Base-by-base conservation (phyloP, 2,888 invertebrate genomes). In the Sinhomidia bicolor region DNA sequence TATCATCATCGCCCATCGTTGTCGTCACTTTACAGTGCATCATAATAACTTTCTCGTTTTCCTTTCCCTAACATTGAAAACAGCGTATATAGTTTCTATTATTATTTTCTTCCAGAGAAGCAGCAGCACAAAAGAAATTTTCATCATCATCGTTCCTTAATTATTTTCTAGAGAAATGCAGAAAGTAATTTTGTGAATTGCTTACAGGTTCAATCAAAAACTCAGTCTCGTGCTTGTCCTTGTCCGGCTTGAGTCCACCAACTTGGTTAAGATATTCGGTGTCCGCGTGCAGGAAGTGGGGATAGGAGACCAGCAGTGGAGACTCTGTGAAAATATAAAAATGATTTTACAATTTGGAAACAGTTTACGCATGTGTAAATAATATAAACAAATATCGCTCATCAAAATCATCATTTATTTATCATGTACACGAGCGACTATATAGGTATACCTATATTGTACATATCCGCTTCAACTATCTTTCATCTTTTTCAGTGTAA, bases 181-280 rank as follows among this genome's bases (percentile, higher is more conserved):
- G n/a, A 29, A 7, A 65, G 29, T 65, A 65, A 29, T n/a, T 65
- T 32, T 47, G 47, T 47, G 60, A 1, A n/a, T 54, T 54, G 47
- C 88, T 84, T 81, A 90, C 90, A 57, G 90, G 90, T 71, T 90
- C 90, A 76, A 90, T 85, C 57, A 90, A 76, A 32, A 88, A 90
- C 74, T 89, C 90, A 6, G 90, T 86, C 29, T 88, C 85, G 47
- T 90, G 90, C 81, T 89, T 90, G 57, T 89, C 90, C 65, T 74
- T 80, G 71, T 76, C 51, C 6, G 90, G 90, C 26, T 87, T 81
- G n/a, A 90, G 68, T 9, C 90, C 90, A 32, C 82, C 83, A 6
- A 87, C 62, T 79, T 83, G 74, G 32, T 54, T 62, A 10, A 51
- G 41, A 62, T 90, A 90, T n/a, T 85, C 88, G 14, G 32, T 51